phyloP scores from a whole-genome alignment of 2,888 invertebrate species.

The Nowickia ferox region DNA sequence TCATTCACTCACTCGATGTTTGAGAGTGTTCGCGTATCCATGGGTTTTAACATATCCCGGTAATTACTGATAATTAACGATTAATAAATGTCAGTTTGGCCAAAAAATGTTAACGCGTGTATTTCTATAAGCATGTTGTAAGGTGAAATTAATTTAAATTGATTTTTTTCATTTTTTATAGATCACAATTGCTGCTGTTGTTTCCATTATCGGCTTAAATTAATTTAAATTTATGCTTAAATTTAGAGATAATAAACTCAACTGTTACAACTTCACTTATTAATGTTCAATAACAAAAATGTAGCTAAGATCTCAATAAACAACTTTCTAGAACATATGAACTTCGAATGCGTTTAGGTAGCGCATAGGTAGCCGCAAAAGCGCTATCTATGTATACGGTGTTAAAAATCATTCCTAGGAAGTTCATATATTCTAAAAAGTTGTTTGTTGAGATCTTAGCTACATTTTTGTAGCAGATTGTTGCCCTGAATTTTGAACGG shows the following conservation, averaged over 20 bases:
- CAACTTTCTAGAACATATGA: too few species aligned
- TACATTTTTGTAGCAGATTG: too few species aligned
- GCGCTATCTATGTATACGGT: too few species aligned
- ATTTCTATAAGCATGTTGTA: constrained; percentile 11
- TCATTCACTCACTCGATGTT: constrained; percentile 21
- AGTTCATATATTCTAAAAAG: too few species aligned
- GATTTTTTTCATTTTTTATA: neutral
- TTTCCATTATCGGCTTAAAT: constrained; percentile 29
- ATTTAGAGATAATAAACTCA: constrained; percentile 23
- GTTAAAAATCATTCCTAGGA: too few species aligned
- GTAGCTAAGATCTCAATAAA: too few species aligned
- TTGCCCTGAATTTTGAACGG: too few species aligned
- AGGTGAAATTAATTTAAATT: constrained; percentile 23
- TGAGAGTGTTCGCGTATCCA: constrained; percentile 12
- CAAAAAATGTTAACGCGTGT: constrained; percentile 20
- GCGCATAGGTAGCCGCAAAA: too few species aligned
- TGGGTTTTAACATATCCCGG: constrained; percentile 53
- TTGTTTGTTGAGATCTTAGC: too few species aligned
- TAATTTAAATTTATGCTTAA: constrained; percentile 42
- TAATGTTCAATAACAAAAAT: too few species aligned
- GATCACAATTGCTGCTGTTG: constrained; percentile 27
- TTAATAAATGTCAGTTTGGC: constrained; percentile 69
- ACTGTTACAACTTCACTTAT: neutral
- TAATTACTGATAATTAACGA: constrained; percentile 71
- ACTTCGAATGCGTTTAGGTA: too few species aligned